Base-by-base conservation (phyloP, 2,888 invertebrate genomes). In the Eledone cirrhosa region DNA sequence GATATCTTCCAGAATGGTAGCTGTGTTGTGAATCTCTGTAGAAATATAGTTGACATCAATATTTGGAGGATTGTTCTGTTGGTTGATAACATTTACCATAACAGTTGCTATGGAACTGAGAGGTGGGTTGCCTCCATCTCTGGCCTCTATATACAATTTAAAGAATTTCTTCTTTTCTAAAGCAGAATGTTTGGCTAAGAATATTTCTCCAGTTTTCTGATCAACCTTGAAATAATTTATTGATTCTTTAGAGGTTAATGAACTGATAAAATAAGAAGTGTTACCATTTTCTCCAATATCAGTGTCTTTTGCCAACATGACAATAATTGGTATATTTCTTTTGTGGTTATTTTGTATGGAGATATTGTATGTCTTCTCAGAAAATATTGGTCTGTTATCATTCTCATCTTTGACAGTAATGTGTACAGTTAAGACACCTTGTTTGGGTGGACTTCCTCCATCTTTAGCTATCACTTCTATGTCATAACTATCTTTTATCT, bases 141-240 rank as follows among this genome's bases (percentile, higher is more conserved):
- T 72, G 69, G 69, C 69, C 8, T 31, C n/a, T 3, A 72, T 41
- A 22, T 33, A 72, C n/a, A 72, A 41, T n/a, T 72, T 22, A 7
- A 33, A 72, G 2, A 19, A 72, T 8, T 22, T 41, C 1, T n/a
- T 33, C 22, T 72, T 31, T 29, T 33, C 41, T 13, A 19, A 41
- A 0, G 29, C 19, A 2, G 41, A 22, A 13, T 72, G 31, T 72
- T 72, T 72, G 8, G 29, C n/a, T 14, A 72, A 72, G 29, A 72
- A 72, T 72, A 72, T 72, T 22, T 72, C 69, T 72, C 69, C 69
- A 2, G 69, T 72, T 33, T 72, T 41, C 41, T 41, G 31, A 19
- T 72, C 31, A 4, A 72, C 31, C 13, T n/a, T 72, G 19, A 72
- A 72, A 14, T 33, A 13, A 16, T 31, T n/a, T 41, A 31, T 72